These are phyloP conservation scores for Rhinichthys klamathensis DNA, from an alignment of 2,113 vertebrate species.

Conservation along the genomic window DNA sequence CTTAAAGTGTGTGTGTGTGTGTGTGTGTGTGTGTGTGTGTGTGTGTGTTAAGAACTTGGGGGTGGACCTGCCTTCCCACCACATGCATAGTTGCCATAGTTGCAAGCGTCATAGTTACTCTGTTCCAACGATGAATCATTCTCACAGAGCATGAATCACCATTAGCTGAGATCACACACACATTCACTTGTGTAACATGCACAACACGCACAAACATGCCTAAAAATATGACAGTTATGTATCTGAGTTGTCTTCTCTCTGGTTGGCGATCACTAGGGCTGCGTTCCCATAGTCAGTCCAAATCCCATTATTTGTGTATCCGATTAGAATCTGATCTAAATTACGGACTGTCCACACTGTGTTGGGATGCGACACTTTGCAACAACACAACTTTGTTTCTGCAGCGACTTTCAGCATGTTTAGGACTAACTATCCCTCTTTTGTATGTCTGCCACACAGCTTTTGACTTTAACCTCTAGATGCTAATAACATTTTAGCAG, in stretches of 20 bases:
- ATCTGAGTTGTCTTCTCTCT: no score
- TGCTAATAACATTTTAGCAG: neutral
- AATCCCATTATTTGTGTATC: no score
- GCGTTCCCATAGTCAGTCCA: no score
- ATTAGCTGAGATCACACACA: constrained; percentile 40
- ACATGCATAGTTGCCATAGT: constrained; percentile 53
- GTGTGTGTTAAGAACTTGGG: constrained; percentile 15
- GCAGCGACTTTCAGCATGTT: no score
- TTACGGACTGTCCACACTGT: no score
- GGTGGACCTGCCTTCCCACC: constrained; percentile 46
- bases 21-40: constrained; percentile 9
- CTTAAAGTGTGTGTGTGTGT: neutral
- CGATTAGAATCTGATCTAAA: no score
- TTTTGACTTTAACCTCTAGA: neutral
- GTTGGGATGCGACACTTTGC: no score
- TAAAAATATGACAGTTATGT: neutral
- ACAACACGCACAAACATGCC: neutral
- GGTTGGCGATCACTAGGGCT: neutral
- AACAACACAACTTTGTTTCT: no score
- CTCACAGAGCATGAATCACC: constrained; percentile 58
- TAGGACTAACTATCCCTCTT: neutral
- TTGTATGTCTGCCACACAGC: neutral
- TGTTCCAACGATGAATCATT: constrained; percentile 53
- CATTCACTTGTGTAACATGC: neutral
- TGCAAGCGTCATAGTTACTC: constrained; percentile 45